Conservation (phyloP, 2,113 vertebrate genomes). For the Chrysochloris asiatica region DNA sequence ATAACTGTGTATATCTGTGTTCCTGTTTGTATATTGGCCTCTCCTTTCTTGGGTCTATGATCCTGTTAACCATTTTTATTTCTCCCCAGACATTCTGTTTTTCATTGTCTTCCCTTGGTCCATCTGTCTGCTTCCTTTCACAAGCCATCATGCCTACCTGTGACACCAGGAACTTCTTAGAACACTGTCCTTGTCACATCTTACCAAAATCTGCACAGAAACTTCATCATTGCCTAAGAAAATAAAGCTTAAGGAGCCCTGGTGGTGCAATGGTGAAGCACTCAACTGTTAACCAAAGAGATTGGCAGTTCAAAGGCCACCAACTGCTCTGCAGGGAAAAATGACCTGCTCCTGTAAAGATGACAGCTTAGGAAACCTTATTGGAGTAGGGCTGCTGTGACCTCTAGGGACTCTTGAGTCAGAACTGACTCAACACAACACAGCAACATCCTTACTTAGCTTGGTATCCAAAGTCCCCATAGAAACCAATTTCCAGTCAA, state of each 20-base stretch:
- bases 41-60: not conserved
- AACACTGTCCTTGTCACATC: not conserved
- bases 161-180: not conserved
- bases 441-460: not conserved
- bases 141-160: not conserved
- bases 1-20: not conserved
- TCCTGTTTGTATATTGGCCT: not conserved
- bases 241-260: slow-evolving; percentile 9
- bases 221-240: not conserved
- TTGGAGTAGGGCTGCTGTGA: too few relatives aligned
- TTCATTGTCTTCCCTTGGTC: not conserved
- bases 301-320: not conserved
- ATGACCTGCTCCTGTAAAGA: not conserved
- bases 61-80: not conserved
- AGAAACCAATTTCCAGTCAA: not conserved
- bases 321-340: not conserved
- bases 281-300: not conserved
- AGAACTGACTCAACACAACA: not conserved
- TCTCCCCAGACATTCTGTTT: not conserved
- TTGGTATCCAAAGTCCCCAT: not conserved
- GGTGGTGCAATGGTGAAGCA: not conserved
- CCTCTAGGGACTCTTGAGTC: not conserved
- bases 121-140: not conserved
- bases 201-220: not conserved
- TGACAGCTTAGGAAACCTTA: not conserved